phyloP scores from a whole-genome alignment of 2,888 invertebrate genomes.

The Gastrophysa polygoni region DNA sequence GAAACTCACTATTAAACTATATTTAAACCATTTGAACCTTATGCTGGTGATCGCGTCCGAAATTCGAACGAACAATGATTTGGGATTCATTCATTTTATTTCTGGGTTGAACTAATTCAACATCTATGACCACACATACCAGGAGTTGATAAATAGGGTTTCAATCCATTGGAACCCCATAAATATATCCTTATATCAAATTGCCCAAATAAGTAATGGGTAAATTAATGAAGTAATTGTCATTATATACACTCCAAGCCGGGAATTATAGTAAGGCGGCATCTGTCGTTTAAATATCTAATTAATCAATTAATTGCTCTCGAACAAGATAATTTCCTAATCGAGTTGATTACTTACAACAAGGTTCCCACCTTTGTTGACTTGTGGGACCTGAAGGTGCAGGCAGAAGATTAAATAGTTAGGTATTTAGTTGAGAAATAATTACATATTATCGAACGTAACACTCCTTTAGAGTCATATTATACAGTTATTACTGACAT shows the following conservation, averaged over 20 bases:
- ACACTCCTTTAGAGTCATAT: too few relatives aligned
- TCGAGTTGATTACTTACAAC: constrained; percentile 28
- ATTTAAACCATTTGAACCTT: too few relatives aligned
- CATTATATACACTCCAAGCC: constrained; percentile 19
- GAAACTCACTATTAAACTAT: too few relatives aligned
- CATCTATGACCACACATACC: too few relatives aligned
- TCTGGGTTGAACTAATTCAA: too few relatives aligned
- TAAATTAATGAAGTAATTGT: constrained; percentile 42
- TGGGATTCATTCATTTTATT: too few relatives aligned
- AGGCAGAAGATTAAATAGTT: not conserved
- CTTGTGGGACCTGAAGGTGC: constrained; percentile 1
- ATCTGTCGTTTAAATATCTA: constrained; percentile 36
- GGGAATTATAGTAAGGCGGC: constrained; percentile 32
- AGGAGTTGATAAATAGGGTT: not conserved
- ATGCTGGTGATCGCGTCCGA: too few relatives aligned
- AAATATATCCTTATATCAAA: constrained; percentile 19
- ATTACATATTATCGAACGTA: too few relatives aligned
- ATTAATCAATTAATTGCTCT: constrained; percentile 34
- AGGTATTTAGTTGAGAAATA: too few relatives aligned
- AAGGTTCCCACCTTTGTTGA: constrained; percentile 36
- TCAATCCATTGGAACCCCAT: constrained; percentile 1
- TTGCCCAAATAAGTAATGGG: constrained; percentile 35
- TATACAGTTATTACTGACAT: too few relatives aligned
- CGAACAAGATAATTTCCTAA: constrained; percentile 33
- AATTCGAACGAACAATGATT: too few relatives aligned